phyloP scores from a whole-genome alignment of 2,113 vertebrate genomes.

The Dasyurus viverrinus region DNA sequence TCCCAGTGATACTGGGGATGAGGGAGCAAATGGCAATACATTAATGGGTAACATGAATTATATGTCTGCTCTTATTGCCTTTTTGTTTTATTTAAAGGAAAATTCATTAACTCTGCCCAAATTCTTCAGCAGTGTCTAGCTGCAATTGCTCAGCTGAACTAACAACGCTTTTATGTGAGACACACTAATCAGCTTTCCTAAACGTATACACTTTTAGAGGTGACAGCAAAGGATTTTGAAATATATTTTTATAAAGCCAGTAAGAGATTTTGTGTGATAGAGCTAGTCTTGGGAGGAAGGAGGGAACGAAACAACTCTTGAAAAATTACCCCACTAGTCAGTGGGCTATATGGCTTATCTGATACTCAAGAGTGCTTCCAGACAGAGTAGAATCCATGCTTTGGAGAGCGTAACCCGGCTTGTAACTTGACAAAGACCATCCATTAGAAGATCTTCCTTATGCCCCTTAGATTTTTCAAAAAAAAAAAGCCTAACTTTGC shows the following conservation, averaged over 20 bases:
- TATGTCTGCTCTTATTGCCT: not conserved
- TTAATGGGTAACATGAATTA: conserved; percentile 33
- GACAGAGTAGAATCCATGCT: not conserved
- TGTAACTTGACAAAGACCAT: not conserved
- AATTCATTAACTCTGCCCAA: not conserved
- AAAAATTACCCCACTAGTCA: not conserved
- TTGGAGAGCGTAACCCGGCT: not conserved
- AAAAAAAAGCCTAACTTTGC: not conserved
- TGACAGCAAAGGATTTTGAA: not conserved
- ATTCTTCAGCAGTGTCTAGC: not conserved
- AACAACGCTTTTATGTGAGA: not conserved
- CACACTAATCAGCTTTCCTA: conserved; percentile 25
- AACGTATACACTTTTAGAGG: conserved; percentile 14
- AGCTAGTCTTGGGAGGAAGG: not conserved
- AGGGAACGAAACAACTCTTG: conserved; percentile 8
- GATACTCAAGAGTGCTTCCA: not conserved
- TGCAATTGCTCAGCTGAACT: conserved; percentile 18
- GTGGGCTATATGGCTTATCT: not conserved
- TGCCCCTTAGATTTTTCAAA: conserved; percentile 8
- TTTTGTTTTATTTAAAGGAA: conserved; percentile 70
- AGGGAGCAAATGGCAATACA: conserved; percentile 46
- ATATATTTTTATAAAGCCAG: not conserved
- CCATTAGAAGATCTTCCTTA: not conserved
- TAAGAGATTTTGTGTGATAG: not conserved
- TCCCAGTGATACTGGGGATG: conserved; percentile 25